Percentiles rank a stretch among this genome's conserved stretches.
Conservation (phyloP, 2,113 vertebrate genomes). For the Paedocypris sp. region DNA sequence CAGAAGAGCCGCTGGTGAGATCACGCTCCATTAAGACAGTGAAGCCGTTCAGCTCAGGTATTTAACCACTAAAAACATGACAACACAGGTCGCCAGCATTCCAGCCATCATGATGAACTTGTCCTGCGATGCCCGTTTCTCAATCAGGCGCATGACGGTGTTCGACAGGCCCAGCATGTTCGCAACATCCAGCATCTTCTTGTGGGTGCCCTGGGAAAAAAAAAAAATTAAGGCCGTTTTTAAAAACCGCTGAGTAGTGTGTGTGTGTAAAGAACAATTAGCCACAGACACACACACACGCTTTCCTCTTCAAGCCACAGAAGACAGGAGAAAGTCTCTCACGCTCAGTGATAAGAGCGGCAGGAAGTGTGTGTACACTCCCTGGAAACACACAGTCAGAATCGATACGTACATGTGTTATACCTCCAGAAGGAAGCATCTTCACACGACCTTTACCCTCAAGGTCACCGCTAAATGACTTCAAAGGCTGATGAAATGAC, state of each 20-base stretch:
- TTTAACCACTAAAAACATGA: slow-evolving; percentile 83
- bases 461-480: too few relatives aligned
- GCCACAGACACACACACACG: too few relatives aligned
- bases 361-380: neutral
- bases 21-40: neutral
- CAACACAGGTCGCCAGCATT: slow-evolving; percentile 81
- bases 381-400: slow-evolving; percentile 1
- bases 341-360: neutral
- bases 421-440: too few relatives aligned
- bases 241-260: neutral
- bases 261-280: too few relatives aligned
- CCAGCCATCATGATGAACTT: slow-evolving; percentile 95
- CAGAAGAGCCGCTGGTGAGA: slow-evolving; percentile 29
- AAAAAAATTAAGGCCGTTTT: neutral
- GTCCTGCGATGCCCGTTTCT: slow-evolving; percentile 88
- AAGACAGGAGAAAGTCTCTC: neutral
- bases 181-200: slow-evolving; percentile 94
- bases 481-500: too few relatives aligned
- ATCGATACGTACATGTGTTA: neutral
- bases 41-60: slow-evolving; percentile 79
- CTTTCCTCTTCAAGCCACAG: too few relatives aligned
- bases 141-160: slow-evolving; percentile 92
- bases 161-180: slow-evolving; percentile 95
- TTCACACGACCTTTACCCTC: too few relatives aligned
- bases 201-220: slow-evolving; percentile 76